A percentile compares a stretch with the other conserved stretches of the same genome.
Conservation (phyloP, 1,140 invertebrate genomes). For the Hyles euphorbiae region DNA sequence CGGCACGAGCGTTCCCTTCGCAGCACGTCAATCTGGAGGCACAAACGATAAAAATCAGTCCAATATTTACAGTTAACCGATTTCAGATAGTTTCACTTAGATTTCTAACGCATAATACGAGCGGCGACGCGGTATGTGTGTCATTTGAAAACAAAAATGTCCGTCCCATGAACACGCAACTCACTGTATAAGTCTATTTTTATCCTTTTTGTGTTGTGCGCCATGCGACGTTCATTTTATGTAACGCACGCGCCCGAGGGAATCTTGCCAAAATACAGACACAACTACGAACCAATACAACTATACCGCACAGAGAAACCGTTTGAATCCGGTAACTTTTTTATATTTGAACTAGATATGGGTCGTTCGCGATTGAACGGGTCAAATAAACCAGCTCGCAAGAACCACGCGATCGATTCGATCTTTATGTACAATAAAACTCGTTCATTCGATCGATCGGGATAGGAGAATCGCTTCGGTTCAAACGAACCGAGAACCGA, state of each 20-base stretch:
- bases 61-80: conserved; percentile 57
- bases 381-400: too few species aligned
- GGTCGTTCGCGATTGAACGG: too few species aligned
- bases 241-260: conserved; percentile 59
- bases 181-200: conserved; percentile 70
- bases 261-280: conserved; percentile 66
- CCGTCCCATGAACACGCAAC: conserved; percentile 51
- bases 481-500: too few species aligned
- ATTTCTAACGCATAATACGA: conserved; percentile 56
- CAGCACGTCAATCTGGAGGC: conserved; percentile 25
- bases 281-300: conserved; percentile 35
- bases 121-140: conserved; percentile 52
- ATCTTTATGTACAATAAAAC: too few species aligned
- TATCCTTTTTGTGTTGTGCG: conserved; percentile 61
- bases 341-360: too few species aligned
- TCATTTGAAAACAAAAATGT: conserved; percentile 72
- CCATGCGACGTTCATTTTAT: conserved; percentile 58
- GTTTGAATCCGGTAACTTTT: conserved; percentile 58
- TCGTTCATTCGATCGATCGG: too few species aligned
- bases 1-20: conserved; percentile 5
- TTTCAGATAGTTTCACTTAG: conserved; percentile 55
- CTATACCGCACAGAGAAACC: conserved; percentile 42
- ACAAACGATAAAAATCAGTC: conserved; percentile 45
- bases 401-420: too few species aligned
- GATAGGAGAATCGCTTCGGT: too few species aligned